Conservation (phyloP, 2,888 invertebrate genomes). For the Philereme transversata region DNA sequence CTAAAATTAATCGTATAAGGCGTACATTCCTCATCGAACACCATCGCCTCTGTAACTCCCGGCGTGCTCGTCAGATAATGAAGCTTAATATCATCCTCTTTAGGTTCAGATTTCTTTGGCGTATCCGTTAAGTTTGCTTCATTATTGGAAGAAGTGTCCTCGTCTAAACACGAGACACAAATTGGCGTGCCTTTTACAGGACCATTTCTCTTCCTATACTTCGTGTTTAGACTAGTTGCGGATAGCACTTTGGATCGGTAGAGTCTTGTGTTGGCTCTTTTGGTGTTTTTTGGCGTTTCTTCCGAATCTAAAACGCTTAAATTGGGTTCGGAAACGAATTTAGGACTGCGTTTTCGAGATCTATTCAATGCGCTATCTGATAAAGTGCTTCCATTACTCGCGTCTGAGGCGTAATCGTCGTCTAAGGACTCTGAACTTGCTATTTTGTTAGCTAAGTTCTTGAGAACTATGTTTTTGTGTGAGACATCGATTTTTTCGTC, state of each 20-base stretch:
- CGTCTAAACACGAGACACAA: slow-evolving; percentile 76
- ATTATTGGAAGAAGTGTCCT: slow-evolving; percentile 62
- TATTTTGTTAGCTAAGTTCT: slow-evolving; percentile 75
- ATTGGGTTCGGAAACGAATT: slow-evolving; percentile 79
- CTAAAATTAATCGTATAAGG: slow-evolving; percentile 78
- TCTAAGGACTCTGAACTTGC: slow-evolving; percentile 70
- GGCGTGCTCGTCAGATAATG: slow-evolving; percentile 78
- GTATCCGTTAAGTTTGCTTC: slow-evolving; percentile 49
- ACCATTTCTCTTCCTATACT: slow-evolving; percentile 67
- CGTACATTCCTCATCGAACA: slow-evolving; percentile 65
- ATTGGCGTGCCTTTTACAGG: slow-evolving; percentile 66
- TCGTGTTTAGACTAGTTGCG: slow-evolving; percentile 65
- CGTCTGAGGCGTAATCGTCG: slow-evolving; percentile 72
- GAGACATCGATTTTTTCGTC: slow-evolving; percentile 73
- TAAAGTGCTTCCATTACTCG: slow-evolving; percentile 73
- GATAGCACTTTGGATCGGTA: slow-evolving; percentile 71
- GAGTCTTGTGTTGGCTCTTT: slow-evolving; percentile 61
- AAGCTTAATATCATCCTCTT: slow-evolving; percentile 44
- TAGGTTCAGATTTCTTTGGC: slow-evolving; percentile 55
- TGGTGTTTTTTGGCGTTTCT: slow-evolving; percentile 74
- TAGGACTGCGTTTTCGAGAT: slow-evolving; percentile 70
- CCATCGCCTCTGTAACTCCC: slow-evolving; percentile 58
- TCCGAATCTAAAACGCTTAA: slow-evolving; percentile 68
- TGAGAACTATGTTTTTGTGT: slow-evolving; percentile 74
- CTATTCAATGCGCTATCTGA: slow-evolving; percentile 71